These are phyloP conservation scores for Atta colombica DNA, from an alignment of 1,140 invertebrate species.

Conservation along the genomic window DNA sequence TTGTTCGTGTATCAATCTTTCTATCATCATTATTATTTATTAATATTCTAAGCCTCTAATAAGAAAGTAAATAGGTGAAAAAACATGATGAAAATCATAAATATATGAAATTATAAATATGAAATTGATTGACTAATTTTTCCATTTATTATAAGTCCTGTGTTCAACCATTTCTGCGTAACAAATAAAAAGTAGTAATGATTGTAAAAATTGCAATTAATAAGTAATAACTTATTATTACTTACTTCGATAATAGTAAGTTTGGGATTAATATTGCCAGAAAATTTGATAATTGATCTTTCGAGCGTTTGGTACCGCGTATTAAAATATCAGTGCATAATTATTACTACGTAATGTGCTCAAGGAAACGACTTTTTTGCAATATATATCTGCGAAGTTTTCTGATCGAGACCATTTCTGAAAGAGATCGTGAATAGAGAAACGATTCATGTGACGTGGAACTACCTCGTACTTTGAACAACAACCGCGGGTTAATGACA, in stretches of 20 bases:
- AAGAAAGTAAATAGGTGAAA: not conserved
- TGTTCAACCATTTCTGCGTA: not conserved
- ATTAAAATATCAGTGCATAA: not conserved
- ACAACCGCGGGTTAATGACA: conserved; percentile 56
- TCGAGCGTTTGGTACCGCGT: too few relatives aligned
- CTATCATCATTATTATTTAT: not conserved
- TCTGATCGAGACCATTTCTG: not conserved
- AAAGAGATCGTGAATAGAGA: not conserved
- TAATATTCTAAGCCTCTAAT: not conserved
- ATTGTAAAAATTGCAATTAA: not conserved
- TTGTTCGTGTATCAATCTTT: too few relatives aligned
- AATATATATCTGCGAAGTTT: not conserved
- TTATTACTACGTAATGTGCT: not conserved
- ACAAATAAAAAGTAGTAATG: not conserved
- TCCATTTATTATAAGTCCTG: not conserved
- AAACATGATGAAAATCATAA: not conserved
- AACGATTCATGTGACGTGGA: not conserved
- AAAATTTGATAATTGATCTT: not conserved
- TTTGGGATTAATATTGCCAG: not conserved
- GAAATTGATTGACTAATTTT: not conserved
- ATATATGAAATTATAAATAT: not conserved
- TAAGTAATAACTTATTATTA: not conserved
- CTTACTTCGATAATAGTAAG: not conserved
- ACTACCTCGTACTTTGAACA: not conserved
- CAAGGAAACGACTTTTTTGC: conserved; percentile 34